Percentiles rank a stretch among this genome's conserved stretches.
These are phyloP conservation scores for Drosophila parthenogenetica DNA, from an alignment of 2,888 invertebrate species.

Conservation along the genomic window DNA sequence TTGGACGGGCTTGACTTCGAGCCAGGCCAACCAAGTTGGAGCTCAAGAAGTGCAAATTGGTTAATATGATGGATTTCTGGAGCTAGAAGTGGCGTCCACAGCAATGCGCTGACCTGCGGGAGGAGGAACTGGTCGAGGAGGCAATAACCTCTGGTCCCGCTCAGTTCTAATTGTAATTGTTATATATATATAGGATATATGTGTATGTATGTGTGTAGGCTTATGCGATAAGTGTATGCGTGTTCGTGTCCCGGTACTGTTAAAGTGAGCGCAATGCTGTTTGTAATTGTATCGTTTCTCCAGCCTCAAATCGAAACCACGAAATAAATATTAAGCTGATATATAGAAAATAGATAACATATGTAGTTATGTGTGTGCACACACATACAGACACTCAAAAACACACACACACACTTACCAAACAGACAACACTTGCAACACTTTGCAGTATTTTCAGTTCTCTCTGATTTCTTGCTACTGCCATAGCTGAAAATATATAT, in stretches of 20 bases:
- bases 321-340: conserved; percentile 12
- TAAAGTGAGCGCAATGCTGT: conserved; percentile 54
- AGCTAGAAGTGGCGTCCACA: conserved; percentile 84
- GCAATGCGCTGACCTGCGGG: conserved; percentile 72
- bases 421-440: conserved; percentile 45
- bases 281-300: conserved; percentile 18
- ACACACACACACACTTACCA: conserved; percentile 19
- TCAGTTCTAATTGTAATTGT: conserved; percentile 54
- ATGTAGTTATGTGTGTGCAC: conserved; percentile 7
- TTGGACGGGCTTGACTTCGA: conserved; percentile 88
- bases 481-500: conserved; percentile 63
- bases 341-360: conserved; percentile 22
- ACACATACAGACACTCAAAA: background rate
- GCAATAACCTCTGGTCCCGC: conserved; percentile 11
- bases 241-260: conserved; percentile 28
- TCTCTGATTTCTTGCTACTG: conserved; percentile 65
- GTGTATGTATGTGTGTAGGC: conserved; percentile 24
- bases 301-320: conserved; percentile 23
- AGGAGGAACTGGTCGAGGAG: conserved; percentile 45
- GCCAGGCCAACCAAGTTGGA: conserved; percentile 84
- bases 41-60: conserved; percentile 85
- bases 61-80: conserved; percentile 85
- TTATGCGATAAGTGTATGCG: conserved; percentile 35
- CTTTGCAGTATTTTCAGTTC: conserved; percentile 71
- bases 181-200: conserved; percentile 43